Evolutionary conservation across 2,888 invertebrate genomes (phyloP).

Genomic region (Petrolisthes cinctipes): DNA sequence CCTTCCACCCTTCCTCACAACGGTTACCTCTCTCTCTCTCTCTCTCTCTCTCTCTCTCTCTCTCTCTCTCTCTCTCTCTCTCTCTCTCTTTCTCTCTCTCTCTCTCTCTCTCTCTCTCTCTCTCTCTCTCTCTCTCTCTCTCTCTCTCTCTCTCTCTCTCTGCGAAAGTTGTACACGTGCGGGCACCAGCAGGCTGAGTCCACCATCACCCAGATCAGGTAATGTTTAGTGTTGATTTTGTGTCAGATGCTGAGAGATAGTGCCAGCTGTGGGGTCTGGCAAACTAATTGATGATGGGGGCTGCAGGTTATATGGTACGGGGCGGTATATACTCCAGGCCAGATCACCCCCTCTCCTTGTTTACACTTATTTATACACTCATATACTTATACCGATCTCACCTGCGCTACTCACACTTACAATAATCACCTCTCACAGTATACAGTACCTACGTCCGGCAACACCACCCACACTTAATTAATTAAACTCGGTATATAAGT

Average conservation of each 20-base stretch:
- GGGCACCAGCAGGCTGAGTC: not conserved
- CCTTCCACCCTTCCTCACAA: no score
- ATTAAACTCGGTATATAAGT: no score
- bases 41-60: not conserved
- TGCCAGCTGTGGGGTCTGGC: not conserved
- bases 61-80: not conserved
- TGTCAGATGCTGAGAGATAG: not conserved
- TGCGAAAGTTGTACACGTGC: not conserved
- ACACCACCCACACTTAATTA: no score
- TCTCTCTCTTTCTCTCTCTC: not conserved
- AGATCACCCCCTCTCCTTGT: no score
- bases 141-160: conserved; percentile 15
- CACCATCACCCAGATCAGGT: not conserved
- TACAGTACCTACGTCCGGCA: no score
- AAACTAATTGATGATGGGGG: not conserved
- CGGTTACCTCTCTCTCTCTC: not conserved
- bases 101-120: not conserved
- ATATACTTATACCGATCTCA: no score
- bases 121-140: no score
- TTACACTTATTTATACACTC: no score
- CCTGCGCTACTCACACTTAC: no score
- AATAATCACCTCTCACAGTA: no score
- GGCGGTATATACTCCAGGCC: no score
- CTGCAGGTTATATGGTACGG: not conserved
- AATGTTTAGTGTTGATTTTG: not conserved